Evolutionary conservation across 2,113 vertebrate genomes (phyloP).

Genomic region (Grantiella picta): DNA sequence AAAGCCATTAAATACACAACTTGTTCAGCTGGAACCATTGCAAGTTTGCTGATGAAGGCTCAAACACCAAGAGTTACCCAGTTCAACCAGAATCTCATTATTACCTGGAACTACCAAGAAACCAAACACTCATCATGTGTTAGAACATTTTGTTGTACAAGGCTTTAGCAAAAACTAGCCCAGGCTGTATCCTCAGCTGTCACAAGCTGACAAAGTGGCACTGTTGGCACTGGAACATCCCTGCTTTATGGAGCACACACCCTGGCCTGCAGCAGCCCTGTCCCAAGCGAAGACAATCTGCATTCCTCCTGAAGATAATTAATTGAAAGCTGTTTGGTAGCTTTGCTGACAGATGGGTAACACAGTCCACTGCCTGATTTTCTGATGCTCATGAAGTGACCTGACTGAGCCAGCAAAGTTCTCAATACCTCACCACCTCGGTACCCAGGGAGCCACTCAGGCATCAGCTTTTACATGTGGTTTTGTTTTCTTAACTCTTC

Average conservation of each 20-base stretch:
- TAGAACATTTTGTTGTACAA: background rate
- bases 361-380: slow-evolving; percentile 29
- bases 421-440: background rate
- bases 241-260: background rate
- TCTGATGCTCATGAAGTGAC: background rate
- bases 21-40: background rate
- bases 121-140: background rate
- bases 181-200: background rate
- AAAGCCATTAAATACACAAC: background rate
- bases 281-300: background rate
- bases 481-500: background rate
- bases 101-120: background rate
- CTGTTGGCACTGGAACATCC: background rate
- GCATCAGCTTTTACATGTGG: background rate
- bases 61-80: background rate
- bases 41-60: background rate
- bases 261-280: background rate
- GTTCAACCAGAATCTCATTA: background rate
- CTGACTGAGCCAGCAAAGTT: slow-evolving; percentile 23
- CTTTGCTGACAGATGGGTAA: slow-evolving; percentile 19
- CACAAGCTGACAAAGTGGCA: background rate
- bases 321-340: slow-evolving; percentile 11
- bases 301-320: background rate
- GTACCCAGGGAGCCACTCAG: background rate
- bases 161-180: background rate